Evolutionary conservation across 1,140 invertebrate genomes (phyloP), one percentile per base, ranked within the genome.

Genomic region (Drosophila jambulina): DNA sequence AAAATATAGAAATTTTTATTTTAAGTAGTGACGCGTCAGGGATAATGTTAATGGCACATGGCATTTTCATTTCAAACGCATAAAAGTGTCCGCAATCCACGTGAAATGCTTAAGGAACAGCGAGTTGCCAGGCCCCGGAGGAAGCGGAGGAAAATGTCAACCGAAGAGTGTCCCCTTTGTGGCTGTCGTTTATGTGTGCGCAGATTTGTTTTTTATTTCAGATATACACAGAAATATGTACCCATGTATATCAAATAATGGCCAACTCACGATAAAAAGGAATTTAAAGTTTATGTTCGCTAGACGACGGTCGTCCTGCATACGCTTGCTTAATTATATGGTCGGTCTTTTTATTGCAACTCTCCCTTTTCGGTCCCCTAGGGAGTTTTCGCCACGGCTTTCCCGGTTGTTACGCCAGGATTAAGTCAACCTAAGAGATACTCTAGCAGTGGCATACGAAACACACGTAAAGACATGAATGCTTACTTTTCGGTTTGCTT

Each of bases 1-100:
- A 88, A 88, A 84, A 90, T 84, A 87, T 91, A 91, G 82, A 90
- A 91, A 86, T 85, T 91, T 91, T 91, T 90, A 90, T 90, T 90
- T 88, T 90, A 91, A 90, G 85, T 90, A 90, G 85, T 91, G 85
- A 90, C 85, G 85, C 85, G 85, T 90, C 85, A 82, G 78, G 85
- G 85, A 90, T 90, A 90, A 90, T 91, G 85, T 90, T 90, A 90
- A 90, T 90, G 85, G 86, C 86, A 91, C 85, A 85, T 91, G 80
- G 85, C 86, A 91, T 88, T 88, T 85, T 90, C 85, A 90, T 90
- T 90, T 91, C 78, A 79, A 90, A 91, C 86, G 75, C 86, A 90
- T 90, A 90, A 90, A 90, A 90, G 67, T 90, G 81, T 77, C 78
- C 81, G 63, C 69, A 51, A 67, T 65, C 56, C 59, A 57, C 51